Evolutionary conservation across 1,140 invertebrate species (phyloP), one percentile per base, ranked within the genome.

Genomic region (Lordiphosa clarofinis): DNA sequence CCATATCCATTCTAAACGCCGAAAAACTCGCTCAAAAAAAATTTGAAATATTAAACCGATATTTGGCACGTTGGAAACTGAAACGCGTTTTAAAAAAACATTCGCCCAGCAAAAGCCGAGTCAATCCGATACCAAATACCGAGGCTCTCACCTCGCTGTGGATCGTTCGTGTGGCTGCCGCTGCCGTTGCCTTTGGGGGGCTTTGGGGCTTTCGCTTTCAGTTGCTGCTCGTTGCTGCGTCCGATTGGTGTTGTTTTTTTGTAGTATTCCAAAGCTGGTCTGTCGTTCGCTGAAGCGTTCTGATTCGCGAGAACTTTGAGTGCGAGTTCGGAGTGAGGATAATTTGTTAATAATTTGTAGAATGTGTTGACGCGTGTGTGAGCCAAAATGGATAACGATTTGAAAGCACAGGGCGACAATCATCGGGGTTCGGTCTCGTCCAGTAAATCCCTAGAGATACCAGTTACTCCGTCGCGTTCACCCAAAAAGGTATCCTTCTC

Each of bases 401-500:
- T 70, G 43, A 62, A 64, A 48, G 5, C 71, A 11, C 64, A 53
- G 58, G 48, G 56, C 19, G 66, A 70, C 33, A 87, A 87, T 62
- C 87, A 88, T 46, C 86, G 87, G 12, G 87, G 87, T 33, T 88
- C 87, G n/a, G 78, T 88, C 31, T 88, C 87, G 36, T 88, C 87
- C 21, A 87, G 56, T 12, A 84, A 69, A 36, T 88, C 87, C 9
- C 53, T 88, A 4, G 87, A 88, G 33, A 73, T 88, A 39, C 87
- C 87, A 4, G 54, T 66, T 13, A 87, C 87, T 7, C 87, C 87
- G 5, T 74, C 87, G 53, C 74, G 87, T 6, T 88, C 87, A 4
- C 87, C 87, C n/a, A 88, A 88, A 46, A 88, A 88, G 44, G 87
- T 88, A 0, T 88, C 87, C 59, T 88, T 88, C 49, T 88, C 87